Conservation (phyloP, 2,113 vertebrate species). For the Casuarius casuarius region DNA sequence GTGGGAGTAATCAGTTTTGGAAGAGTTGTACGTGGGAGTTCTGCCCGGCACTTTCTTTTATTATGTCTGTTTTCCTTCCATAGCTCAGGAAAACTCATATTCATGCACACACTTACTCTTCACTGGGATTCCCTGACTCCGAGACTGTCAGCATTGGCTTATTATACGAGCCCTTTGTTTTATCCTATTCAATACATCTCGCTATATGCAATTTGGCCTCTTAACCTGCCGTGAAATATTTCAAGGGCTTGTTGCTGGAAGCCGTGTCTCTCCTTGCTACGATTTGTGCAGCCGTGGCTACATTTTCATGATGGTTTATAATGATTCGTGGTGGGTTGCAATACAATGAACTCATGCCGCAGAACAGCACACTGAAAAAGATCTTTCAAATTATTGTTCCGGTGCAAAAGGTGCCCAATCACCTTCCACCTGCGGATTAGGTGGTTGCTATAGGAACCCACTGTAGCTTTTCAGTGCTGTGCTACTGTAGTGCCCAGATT, state of each 20-base stretch:
- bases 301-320: background rate
- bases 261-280: background rate
- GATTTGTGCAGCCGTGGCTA: background rate
- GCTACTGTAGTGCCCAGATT: slow-evolving; percentile 50
- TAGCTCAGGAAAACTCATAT: slow-evolving; percentile 47
- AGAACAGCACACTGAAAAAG: slow-evolving; percentile 50
- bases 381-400: slow-evolving; percentile 70
- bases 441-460: slow-evolving; percentile 71
- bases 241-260: slow-evolving; percentile 46
- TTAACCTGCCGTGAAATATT: slow-evolving; percentile 50
- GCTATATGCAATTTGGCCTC: background rate
- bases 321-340: background rate
- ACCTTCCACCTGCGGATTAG: slow-evolving; percentile 68
- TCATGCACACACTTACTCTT: slow-evolving; percentile 33
- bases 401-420: slow-evolving; percentile 57
- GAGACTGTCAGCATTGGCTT: slow-evolving; percentile 26
- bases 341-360: slow-evolving; percentile 43
- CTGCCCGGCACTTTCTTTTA: slow-evolving; percentile 30
- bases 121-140: slow-evolving; percentile 55
- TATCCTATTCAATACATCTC: slow-evolving; percentile 37
- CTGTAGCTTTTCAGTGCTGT: slow-evolving; percentile 47
- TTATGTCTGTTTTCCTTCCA: slow-evolving; percentile 24
- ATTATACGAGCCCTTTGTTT: slow-evolving; percentile 58
- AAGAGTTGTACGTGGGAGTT: slow-evolving; percentile 27
- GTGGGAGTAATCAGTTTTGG: slow-evolving; percentile 57